Conservation (phyloP, 2,113 vertebrate species). For the Morone saxatilis region DNA sequence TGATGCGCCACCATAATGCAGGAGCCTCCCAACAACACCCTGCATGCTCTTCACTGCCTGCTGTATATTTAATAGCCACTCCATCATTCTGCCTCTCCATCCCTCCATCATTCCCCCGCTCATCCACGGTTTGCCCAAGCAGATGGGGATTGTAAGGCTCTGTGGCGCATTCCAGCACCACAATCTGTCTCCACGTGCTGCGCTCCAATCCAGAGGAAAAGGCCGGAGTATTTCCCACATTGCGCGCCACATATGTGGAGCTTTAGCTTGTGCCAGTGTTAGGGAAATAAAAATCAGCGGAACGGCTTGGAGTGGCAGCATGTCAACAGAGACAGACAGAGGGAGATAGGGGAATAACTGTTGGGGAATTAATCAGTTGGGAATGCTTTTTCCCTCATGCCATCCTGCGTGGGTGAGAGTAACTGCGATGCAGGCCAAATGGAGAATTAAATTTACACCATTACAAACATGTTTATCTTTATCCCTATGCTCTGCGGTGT, state of each 20-base stretch:
- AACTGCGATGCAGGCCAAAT: constrained; percentile 61
- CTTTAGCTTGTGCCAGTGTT: constrained; percentile 68
- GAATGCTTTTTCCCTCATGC: constrained; percentile 59
- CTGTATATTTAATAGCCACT: constrained; percentile 87
- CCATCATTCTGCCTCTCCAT: constrained; percentile 82
- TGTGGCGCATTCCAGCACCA: constrained; percentile 82
- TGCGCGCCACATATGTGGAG: constrained; percentile 56
- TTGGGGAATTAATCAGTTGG: constrained; percentile 66
- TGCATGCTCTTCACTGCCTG: constrained; percentile 76
- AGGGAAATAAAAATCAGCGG: constrained; percentile 71
- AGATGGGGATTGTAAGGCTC: constrained; percentile 87
- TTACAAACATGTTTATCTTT: constrained; percentile 86
- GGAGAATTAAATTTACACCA: constrained; percentile 85
- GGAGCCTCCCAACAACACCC: constrained; percentile 87
- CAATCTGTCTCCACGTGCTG: constrained; percentile 83
- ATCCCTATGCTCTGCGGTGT: constrained; percentile 70
- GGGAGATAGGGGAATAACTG: constrained; percentile 61
- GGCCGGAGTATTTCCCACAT: constrained; percentile 62
- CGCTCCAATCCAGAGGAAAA: constrained; percentile 66
- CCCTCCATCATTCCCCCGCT: constrained; percentile 58
- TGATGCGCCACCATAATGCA: constrained; percentile 85
- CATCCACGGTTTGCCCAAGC: constrained; percentile 76
- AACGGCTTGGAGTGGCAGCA: constrained; percentile 77
- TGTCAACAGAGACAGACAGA: constrained; percentile 74
- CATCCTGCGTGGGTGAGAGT: constrained; percentile 55